Evolutionary conservation across 2,797 vertebrate species (phyloP), one percentile per base, ranked within the genome.

Genomic region (Hydrolagus colliei): DNA sequence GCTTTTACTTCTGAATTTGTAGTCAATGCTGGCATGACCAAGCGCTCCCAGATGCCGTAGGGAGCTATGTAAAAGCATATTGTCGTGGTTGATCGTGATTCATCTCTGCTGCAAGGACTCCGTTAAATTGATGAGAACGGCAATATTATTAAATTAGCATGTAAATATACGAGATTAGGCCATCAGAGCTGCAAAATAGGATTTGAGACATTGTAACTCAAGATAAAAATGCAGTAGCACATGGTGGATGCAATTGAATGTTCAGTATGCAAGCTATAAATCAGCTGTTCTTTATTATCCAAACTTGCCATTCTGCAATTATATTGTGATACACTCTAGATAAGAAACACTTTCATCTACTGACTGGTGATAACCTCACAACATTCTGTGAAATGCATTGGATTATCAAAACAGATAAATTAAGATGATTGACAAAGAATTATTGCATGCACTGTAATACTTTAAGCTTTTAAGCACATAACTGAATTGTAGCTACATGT

Each of bases 111-210:
- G 16, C 5, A 18, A 35, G 6, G 65, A 32, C 20, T 41, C 68
- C 27, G 13, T 68, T 82, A 41, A 82, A 41, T 14, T 41, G 9
- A 20, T 11, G 16, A 84, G 32, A 20, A 5, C 71, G 79, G 79
- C 67, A 71, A 71, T 71, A 41, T 71, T 41, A 84, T 84, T 71
- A 71, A 71, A 71, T 82, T 41, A 35, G 32, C 32, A 82, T 82
- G 79, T 41, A 67, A 82, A 82, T 68, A 16, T 82, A 63, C 63
- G 32, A 18, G 63, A 80, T 80, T 62, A 80, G 63, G 68, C 68
- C 16, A 68, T 14, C 11, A 4, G 63, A 18, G 16, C 65, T 84
- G 65, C 41, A 41, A 71, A 35, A 52, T 67, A 71, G 18, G 32
- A 84, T n/a, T 68, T 41, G n/a, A 35, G 16, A 84, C 65, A 41